Conservation (phyloP, 2,888 invertebrate species). For the Chrysotoxum bicinctum region DNA sequence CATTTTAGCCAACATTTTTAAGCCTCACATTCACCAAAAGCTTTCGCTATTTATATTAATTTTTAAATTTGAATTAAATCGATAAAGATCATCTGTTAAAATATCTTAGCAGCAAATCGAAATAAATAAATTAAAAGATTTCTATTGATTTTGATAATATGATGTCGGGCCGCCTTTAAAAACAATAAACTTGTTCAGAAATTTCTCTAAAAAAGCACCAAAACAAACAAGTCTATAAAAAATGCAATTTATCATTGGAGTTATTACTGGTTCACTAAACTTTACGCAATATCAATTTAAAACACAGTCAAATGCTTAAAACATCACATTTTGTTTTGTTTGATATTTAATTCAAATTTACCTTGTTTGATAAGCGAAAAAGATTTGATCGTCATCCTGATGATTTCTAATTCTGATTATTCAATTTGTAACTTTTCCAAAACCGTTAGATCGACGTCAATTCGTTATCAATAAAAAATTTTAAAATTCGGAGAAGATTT, state of each 20-base stretch:
- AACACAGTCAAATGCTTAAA: neutral
- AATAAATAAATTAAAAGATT: neutral
- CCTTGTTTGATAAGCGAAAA: constrained; percentile 74
- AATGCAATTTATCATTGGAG: constrained; percentile 34
- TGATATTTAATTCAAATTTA: constrained; percentile 26
- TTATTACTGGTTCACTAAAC: constrained; percentile 35
- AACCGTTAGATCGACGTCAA: neutral
- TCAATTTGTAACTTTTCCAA: neutral
- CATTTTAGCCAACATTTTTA: neutral
- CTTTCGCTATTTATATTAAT: constrained; percentile 5
- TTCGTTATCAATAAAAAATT: neutral
- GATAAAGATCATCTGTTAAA: neutral
- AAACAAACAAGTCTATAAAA: constrained; percentile 21
- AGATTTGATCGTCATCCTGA: constrained; percentile 74
- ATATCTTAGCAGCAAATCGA: neutral
- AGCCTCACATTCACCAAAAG: neutral
- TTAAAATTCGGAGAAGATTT: neutral
- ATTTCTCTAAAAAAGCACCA: constrained; percentile 51
- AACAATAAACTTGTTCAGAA: constrained; percentile 41
- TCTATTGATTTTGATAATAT: neutral
- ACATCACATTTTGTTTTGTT: neutral
- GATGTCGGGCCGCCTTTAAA: neutral
- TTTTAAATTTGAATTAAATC: constrained; percentile 18
- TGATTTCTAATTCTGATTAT: neutral
- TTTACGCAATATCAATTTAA: constrained; percentile 20